Base-by-base conservation (phyloP, 1,140 invertebrate species). In the Drosophila parvula region DNA sequence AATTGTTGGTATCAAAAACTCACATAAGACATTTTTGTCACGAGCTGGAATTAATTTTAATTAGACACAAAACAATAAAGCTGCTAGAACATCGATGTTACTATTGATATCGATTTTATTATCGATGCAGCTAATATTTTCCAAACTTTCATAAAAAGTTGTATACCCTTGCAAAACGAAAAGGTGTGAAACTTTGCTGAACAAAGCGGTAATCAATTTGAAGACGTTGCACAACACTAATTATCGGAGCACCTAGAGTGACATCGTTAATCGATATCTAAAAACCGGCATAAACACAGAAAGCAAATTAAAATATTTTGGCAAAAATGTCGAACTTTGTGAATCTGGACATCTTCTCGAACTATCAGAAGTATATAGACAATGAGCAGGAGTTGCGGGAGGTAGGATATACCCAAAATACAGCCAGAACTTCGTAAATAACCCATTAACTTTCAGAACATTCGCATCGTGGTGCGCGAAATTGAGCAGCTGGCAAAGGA, bases 401-500 rank as follows among this genome's bases (percentile, higher is more conserved):
- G 92, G 95, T 95, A 79, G 53, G 62, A n/a, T 5, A 62, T 27
- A 11, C 47, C 47, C 32, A 0, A 27, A 27, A 44, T 27, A 5
- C 5, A 9, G 4, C 1, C 10, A 59, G 16, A 11, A 16, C 11
- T 10, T 7, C 10, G n/a, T 18, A 32, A 10, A 48, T n/a, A 38
- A 30, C 32, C 43, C 30, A 40, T 60, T 61, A 74, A 58, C 14
- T 83, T 91, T 10, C 67, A 96, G 95, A 94, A 95, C 92, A 96
- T 97, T 60, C 93, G 95, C 50, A 84, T 92, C 32, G 93, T 94
- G 59, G 94, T 96, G 1, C 94, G 94, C 68, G 94, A 96, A 74
- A 93, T 96, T 69, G 96, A 97, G 79, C 95, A 95, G 77, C 92
- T 92, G 61, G 92, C 94, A 1, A 93, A 96, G 79, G 95, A 96